phyloP scores from a whole-genome alignment of 2,113 vertebrate species.

The Pterocles orientalis region DNA sequence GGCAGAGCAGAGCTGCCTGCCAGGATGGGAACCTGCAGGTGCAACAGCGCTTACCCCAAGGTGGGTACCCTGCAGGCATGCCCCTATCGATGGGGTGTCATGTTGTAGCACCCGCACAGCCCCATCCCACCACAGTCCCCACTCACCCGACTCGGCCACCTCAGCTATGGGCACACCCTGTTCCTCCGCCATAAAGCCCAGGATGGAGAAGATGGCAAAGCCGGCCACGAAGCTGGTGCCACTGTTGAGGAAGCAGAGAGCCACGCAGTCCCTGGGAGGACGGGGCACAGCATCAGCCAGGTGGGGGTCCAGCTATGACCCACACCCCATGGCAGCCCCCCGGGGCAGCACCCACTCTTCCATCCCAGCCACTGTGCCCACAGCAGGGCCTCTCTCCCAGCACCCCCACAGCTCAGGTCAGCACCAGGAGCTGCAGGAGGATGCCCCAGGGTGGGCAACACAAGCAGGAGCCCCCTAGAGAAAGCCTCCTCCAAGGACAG shows the following conservation, averaged over 20 bases:
- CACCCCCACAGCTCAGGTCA: background rate
- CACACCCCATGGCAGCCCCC: background rate
- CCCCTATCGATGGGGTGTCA: no score
- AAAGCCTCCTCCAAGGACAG: background rate
- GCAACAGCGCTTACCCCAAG: fast-evolving
- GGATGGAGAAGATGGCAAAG: slow-evolving; percentile 96
- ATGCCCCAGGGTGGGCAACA: background rate
- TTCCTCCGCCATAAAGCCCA: slow-evolving; percentile 95
- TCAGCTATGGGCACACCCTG: slow-evolving; percentile 92
- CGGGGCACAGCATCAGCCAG: background rate
- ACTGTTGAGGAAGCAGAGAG: slow-evolving; percentile 92
- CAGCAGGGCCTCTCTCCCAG: background rate
- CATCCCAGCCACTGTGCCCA: background rate
- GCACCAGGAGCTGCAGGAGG: background rate
- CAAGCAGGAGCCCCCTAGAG: background rate
- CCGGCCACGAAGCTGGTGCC: slow-evolving; percentile 94
- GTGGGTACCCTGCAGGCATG: background rate
- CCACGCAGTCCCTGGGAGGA: slow-evolving; percentile 86
- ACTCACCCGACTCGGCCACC: slow-evolving; percentile 92
- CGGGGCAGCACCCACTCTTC: background rate
- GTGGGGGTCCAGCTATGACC: background rate
- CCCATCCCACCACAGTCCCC: background rate
- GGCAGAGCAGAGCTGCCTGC: background rate
- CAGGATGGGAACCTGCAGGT: background rate
- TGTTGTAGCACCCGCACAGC: background rate